A percentile compares a stretch with the other conserved stretches of the same genome.
phyloP scores from a whole-genome alignment of 2,113 vertebrate genomes.

The Hymenochirus boettgeri region DNA sequence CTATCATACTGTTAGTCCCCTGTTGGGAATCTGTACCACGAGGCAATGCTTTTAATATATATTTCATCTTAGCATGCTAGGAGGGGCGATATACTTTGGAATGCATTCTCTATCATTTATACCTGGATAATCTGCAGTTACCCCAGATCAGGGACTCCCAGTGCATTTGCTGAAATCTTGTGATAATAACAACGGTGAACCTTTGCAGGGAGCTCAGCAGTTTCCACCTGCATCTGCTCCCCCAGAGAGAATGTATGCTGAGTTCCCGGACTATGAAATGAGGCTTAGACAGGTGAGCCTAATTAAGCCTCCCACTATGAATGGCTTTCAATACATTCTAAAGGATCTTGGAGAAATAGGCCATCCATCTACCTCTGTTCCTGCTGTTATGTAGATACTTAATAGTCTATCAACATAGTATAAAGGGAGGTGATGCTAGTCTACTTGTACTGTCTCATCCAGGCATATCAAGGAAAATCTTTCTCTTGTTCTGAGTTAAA shows the following conservation, averaged over 20 bases:
- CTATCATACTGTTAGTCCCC: background rate
- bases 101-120: conserved; percentile 2
- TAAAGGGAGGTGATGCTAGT: no score
- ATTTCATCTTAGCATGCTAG: background rate
- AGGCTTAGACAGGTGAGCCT: background rate
- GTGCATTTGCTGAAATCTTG: conserved; percentile 3
- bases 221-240: conserved; percentile 2
- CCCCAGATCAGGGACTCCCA: background rate
- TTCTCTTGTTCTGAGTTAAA: no score
- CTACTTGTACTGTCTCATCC: no score
- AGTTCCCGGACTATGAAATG: conserved; percentile 1
- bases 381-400: background rate
- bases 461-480: no score
- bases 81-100: background rate
- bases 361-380: background rate
- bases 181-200: conserved; percentile 1
- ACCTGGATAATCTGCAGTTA: conserved; percentile 4
- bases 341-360: background rate
- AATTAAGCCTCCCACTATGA: conserved; percentile 1
- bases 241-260: conserved; percentile 2
- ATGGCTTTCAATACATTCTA: background rate
- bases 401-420: no score
- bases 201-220: background rate
- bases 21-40: background rate
- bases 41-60: background rate